phyloP scores from a whole-genome alignment of 92 coral and sea anemone species.

The Porites lobata region DNA sequence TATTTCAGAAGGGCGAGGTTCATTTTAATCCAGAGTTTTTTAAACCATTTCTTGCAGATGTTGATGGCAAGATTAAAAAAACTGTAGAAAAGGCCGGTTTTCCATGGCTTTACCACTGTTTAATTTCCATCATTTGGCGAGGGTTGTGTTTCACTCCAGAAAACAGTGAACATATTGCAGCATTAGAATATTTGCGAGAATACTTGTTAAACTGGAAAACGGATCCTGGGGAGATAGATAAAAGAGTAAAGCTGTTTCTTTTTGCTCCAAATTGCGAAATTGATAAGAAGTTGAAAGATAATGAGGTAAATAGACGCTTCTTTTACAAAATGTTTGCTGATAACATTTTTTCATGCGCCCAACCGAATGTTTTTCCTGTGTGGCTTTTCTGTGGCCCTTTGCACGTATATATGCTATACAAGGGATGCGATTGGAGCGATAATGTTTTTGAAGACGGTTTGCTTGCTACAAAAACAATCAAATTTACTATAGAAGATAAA shows the following conservation, averaged over 20 bases:
- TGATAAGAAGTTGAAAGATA: neutral
- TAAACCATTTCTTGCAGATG: neutral
- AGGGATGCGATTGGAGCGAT: neutral
- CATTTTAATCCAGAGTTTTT: neutral
- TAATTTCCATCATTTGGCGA: constrained; percentile 37
- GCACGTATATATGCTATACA: constrained; percentile 22
- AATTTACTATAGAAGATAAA: constrained; percentile 1
- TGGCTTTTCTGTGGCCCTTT: constrained; percentile 23
- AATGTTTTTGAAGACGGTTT: neutral
- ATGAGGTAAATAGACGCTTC: neutral
- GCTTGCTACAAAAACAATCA: neutral
- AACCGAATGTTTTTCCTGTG: too few species aligned
- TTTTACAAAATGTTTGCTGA: neutral
- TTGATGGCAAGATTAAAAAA: neutral
- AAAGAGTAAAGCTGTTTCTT: constrained; percentile 3
- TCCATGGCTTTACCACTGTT: constrained; percentile 19
- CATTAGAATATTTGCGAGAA: neutral
- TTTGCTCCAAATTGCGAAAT: constrained; percentile 21
- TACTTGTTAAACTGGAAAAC: constrained; percentile 10
- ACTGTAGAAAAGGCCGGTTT: neutral
- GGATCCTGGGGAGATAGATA: neutral
- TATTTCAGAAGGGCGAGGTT: constrained; percentile 5
- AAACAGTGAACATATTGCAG: neutral
- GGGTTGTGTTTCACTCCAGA: neutral
- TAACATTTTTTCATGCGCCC: neutral